Evolutionary conservation across 2,888 invertebrate species (phyloP), one percentile per base, ranked within the genome.

Genomic region (Cepaea hortensis): DNA sequence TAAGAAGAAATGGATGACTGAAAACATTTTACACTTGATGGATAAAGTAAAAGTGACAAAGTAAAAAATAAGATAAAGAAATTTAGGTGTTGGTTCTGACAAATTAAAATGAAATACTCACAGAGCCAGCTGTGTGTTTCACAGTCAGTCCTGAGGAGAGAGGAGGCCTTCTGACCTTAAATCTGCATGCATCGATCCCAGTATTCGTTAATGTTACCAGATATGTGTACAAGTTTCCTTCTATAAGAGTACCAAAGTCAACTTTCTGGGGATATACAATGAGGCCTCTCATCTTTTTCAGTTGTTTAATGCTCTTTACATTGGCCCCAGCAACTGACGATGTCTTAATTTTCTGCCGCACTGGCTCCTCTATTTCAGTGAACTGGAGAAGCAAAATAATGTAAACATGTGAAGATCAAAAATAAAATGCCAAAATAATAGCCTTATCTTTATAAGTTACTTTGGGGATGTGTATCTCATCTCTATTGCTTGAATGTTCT

Each of bases 81-180:
- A 55, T 55, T 55, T 55, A 55, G 11, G 55, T 6, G 55, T 3
- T 55, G 3, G 6, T 55, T 55, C 55, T 9, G 55, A 55, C 55
- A 55, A 55, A 55, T 55, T 55, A 68, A 7, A 70, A 13, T 48
- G 15, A 72, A 55, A 72, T 20, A 92, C 93, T 91, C 89, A 94
- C 94, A 46, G 94, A 92, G 79, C 94, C 94, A 23, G 93, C 93
- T 89, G 92, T 92, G 90, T 92, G 94, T 87, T 93, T 85, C 48
- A 94, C 91, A 62, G 92, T 90, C 23, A 95, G 90, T 1, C 94
- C 95, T 55, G 94, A 94, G 46, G 93, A 92, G 3, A 94, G 94
- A 9, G 94, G 94, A 23, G 94, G 95, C 86, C 94, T 94, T 86
- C 91, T 92, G 61, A 95, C 84, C 88, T 94, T 94, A 90, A 93